A percentile compares a stretch with the other conserved stretches of the same genome.
Conservation (phyloP, 2,888 invertebrate genomes). For the Drosophila colorata region DNA sequence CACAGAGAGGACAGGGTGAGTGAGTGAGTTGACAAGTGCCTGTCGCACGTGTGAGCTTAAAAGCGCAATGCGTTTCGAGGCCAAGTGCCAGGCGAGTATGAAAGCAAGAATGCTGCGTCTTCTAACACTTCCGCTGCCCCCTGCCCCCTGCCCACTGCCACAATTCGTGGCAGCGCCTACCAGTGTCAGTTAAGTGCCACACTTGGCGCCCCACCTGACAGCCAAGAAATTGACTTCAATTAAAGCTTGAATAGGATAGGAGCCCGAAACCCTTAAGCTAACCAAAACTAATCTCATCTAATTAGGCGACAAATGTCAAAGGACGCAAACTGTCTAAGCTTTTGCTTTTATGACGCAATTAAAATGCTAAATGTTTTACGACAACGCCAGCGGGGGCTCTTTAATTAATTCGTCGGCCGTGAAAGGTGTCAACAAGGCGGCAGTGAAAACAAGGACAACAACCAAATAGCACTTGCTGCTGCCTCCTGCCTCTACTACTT, state of each 20-base stretch:
- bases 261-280: background rate
- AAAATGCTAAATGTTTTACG: conserved; percentile 78
- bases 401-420: conserved; percentile 77
- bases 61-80: conserved; percentile 78
- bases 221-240: conserved; percentile 39
- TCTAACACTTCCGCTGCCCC: conserved; percentile 56
- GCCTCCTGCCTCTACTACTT: conserved; percentile 1
- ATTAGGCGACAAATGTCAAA: conserved; percentile 68
- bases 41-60: conserved; percentile 75
- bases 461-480: conserved; percentile 11
- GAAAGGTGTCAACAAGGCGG: conserved; percentile 73
- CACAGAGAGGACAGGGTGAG: conserved; percentile 22
- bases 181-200: conserved; percentile 22
- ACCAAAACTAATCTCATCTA: conserved; percentile 61
- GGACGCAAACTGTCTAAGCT: conserved; percentile 23
- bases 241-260: conserved; percentile 6
- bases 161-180: background rate
- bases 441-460: conserved; percentile 57
- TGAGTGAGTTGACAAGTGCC: conserved; percentile 56
- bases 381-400: conserved; percentile 55
- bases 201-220: background rate
- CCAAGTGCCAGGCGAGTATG: conserved; percentile 66
- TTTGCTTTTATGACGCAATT: conserved; percentile 69
- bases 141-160: no score
- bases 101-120: conserved; percentile 54